Conservation (phyloP, 2,113 vertebrate genomes). For the Alosa alosa region DNA sequence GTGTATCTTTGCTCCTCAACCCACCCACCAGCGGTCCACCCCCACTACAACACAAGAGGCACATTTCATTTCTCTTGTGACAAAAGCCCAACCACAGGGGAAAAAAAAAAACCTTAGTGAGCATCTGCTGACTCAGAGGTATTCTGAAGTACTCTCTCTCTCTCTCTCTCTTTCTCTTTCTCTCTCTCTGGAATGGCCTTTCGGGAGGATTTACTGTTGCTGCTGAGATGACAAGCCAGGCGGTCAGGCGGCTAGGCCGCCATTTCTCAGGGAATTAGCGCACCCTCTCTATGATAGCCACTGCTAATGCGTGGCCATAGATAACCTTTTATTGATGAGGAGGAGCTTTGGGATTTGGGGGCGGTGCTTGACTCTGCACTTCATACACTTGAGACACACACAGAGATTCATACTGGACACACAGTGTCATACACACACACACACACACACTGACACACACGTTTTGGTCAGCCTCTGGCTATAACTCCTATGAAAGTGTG, state of each 20-base stretch:
- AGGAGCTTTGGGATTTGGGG: not conserved
- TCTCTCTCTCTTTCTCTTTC: not conserved
- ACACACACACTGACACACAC: slow-evolving; percentile 20
- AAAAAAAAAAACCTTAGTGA: not conserved
- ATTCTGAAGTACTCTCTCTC: not conserved
- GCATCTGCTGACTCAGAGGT: not conserved
- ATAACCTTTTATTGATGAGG: slow-evolving; percentile 13
- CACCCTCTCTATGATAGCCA: not conserved
- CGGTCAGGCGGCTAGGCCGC: not conserved
- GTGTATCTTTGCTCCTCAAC: not conserved
- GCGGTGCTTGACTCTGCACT: slow-evolving; percentile 1
- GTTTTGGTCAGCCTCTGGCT: not conserved
- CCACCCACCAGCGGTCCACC: not conserved
- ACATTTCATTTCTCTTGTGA: not conserved
- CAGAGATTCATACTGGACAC: not conserved
- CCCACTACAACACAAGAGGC: not conserved
- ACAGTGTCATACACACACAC: slow-evolving; percentile 25
- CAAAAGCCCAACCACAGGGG: not conserved
- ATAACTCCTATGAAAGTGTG: not conserved
- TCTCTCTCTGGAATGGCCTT: not conserved
- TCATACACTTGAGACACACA: not conserved
- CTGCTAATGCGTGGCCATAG: not conserved
- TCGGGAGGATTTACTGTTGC: not conserved
- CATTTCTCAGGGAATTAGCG: slow-evolving; percentile 1
- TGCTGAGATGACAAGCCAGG: not conserved